A percentile compares a stretch with the other conserved stretches of the same genome.
These are phyloP conservation scores for Morinoia aosen DNA, from an alignment of 2,888 invertebrate species.

Conservation along the genomic window DNA sequence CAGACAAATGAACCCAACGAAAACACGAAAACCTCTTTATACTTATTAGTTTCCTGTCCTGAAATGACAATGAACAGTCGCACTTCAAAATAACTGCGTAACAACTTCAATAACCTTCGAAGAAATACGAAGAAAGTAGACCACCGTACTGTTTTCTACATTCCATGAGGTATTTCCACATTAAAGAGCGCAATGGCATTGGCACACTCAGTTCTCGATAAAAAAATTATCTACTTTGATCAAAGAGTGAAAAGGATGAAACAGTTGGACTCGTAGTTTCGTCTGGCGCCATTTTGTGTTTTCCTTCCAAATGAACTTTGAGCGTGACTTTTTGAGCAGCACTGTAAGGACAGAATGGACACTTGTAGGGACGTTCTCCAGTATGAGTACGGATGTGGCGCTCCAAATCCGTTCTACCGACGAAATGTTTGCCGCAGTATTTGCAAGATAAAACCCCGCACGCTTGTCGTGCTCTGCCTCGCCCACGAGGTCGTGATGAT, in stretches of 20 bases:
- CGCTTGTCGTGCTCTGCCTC: constrained; percentile 2
- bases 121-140: neutral
- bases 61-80: neutral
- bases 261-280: neutral
- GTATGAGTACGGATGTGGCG: constrained; percentile 56
- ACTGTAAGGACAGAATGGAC: constrained; percentile 54
- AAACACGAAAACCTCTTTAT: neutral
- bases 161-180: neutral
- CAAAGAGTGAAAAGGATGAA: neutral
- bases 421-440: constrained; percentile 54
- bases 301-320: constrained; percentile 53
- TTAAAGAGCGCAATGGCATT: neutral
- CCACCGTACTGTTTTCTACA: neutral
- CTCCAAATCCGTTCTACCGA: constrained; percentile 44
- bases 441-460: constrained; percentile 15
- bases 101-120: neutral
- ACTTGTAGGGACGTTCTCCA: constrained; percentile 54
- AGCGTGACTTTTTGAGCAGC: constrained; percentile 54
- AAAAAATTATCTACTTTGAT: neutral
- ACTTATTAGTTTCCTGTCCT: neutral
- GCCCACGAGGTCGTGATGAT: neutral
- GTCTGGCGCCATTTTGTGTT: constrained; percentile 28
- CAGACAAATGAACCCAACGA: neutral
- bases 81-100: neutral
- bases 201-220: neutral